Percentiles rank a stretch among this genome's conserved stretches.
Conservation (phyloP, 64 coral and sea anemone species). For the Porites australiensis region DNA sequence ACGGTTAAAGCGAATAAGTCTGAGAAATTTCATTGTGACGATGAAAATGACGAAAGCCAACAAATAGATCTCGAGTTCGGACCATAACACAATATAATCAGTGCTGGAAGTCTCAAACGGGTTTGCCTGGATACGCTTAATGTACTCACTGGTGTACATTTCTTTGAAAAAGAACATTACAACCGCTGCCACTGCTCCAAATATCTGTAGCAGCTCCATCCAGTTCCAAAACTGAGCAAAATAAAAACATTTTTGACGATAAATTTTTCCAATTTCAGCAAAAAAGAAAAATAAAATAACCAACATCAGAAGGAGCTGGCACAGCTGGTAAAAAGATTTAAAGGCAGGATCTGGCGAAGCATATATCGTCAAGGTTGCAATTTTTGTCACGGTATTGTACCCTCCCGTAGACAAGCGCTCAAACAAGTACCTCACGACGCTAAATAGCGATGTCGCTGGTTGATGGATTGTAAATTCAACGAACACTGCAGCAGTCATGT, state of each 20-base stretch:
- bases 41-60: slow-evolving; percentile 72
- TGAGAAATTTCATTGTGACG: slow-evolving; percentile 74
- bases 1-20: slow-evolving; percentile 71
- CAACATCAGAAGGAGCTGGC: slow-evolving; percentile 72
- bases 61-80: slow-evolving; percentile 72
- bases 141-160: slow-evolving; percentile 72
- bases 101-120: slow-evolving; percentile 77
- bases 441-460: slow-evolving; percentile 64
- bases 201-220: slow-evolving; percentile 65
- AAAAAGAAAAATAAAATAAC: slow-evolving; percentile 74
- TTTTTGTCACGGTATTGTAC: slow-evolving; percentile 7
- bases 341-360: slow-evolving; percentile 57
- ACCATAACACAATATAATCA: slow-evolving; percentile 79
- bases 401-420: slow-evolving; percentile 65
- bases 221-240: slow-evolving; percentile 77
- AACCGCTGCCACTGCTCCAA: slow-evolving; percentile 45
- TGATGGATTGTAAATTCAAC: slow-evolving; percentile 64
- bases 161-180: slow-evolving; percentile 88
- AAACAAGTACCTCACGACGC: slow-evolving; percentile 62
- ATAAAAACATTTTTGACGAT: slow-evolving; percentile 56
- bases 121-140: slow-evolving; percentile 59
- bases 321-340: slow-evolving; percentile 63
- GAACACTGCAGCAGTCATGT: slow-evolving; percentile 68
- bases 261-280: slow-evolving; percentile 71
- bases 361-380: slow-evolving; percentile 55